Base-by-base conservation (phyloP, 2,797 vertebrate species). In the Brachyalestes nurse region DNA sequence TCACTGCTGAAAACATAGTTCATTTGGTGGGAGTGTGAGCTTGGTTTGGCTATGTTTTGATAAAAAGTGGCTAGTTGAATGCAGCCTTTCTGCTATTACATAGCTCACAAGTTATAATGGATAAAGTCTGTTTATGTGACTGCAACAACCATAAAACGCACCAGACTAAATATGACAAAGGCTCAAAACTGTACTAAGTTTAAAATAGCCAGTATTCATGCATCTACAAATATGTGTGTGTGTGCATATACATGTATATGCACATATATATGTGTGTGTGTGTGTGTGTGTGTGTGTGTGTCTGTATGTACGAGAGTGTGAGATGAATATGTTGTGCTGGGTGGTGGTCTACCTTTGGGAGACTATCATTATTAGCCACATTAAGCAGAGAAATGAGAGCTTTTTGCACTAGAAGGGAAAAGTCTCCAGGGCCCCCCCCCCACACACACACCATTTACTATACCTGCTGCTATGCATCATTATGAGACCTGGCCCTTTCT, bases 321-420 rank as follows among this genome's bases (percentile, higher is more conserved):
- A 76, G 72, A 78, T 81, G n/a, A 49, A 76, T 77, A 21, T 75
- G 74, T 60, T 76, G 51, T 69, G 77, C 58, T 79, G 34, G 70
- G 62, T 55, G 66, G 72, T 49, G 73, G 57, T 38, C 58, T 83
- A 71, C 77, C 82, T 83, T 79, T 69, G 71, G 61, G 62, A 81
- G 80, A 75, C 47, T 81, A 61, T 85, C 79, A 80, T 85, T 83
- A 85, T 82, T 86, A 85, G 61, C 69, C 66, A 79, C 69, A 75
- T 85, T 81, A 86, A 82, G 75, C 58, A 25, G 72, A 83, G 82
- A 83, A 86, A 84, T 81, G 80, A 62, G 75, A 84, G 75, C 80
- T 77, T 70, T 84, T 84, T 85, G 71, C 58, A 77, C 72, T 72
- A 25, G 80, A 65, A 84, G 71, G 75, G 71, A 82, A 61, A 34